Conservation (phyloP, 2,797 vertebrate species). For the Meda fulgida region DNA sequence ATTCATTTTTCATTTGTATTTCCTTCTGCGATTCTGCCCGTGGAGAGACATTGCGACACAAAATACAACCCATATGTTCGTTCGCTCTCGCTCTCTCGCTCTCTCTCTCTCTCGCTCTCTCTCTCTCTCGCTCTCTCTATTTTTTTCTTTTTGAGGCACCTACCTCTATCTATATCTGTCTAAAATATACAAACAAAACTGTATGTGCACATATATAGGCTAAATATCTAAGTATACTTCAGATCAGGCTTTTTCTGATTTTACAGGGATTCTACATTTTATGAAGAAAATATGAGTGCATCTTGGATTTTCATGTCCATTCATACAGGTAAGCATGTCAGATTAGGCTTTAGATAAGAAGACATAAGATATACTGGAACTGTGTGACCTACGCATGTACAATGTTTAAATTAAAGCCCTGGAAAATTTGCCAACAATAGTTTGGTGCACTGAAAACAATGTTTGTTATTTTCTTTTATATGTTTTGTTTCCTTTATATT, state of each 20-base stretch:
- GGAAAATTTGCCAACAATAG: no score
- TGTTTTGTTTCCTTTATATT: neutral
- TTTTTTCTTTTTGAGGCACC: neutral
- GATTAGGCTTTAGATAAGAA: no score
- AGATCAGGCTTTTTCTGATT: no score
- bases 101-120: neutral
- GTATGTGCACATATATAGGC: no score
- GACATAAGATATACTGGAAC: no score
- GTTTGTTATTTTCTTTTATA: no score
- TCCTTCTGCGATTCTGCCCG: neutral
- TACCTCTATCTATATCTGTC: neutral
- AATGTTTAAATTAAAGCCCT: neutral
- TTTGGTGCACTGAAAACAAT: neutral
- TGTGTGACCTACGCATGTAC: neutral
- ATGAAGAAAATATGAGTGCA: neutral
- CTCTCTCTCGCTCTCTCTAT: no score
- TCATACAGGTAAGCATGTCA: no score
- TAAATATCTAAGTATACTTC: no score
- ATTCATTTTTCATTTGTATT: slow-evolving; percentile 3
- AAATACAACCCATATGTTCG: neutral
- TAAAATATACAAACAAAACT: neutral
- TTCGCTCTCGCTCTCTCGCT: neutral
- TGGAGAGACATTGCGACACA: slow-evolving; percentile 21
- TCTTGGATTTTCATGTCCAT: neutral
- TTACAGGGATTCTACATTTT: neutral